These are phyloP conservation scores for Trypoxylon attenuatum DNA, from an alignment of 2,888 invertebrate genomes.

Conservation along the genomic window DNA sequence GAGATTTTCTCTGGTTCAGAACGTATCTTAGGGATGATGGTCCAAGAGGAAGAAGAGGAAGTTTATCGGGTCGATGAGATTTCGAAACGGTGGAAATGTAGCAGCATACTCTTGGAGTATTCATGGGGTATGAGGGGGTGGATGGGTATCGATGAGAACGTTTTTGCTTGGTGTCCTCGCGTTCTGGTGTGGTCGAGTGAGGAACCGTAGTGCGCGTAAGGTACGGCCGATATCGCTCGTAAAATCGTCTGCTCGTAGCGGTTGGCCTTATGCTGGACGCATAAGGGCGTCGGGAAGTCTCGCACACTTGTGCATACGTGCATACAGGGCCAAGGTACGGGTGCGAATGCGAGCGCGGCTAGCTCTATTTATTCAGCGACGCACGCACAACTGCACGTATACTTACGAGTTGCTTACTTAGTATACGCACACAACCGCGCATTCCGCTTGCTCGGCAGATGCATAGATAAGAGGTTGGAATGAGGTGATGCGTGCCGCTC, in stretches of 20 bases:
- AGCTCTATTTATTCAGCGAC: slow-evolving; percentile 21
- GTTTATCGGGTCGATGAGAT: too few relatives aligned
- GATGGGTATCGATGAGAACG: too few relatives aligned
- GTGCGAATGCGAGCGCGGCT: slow-evolving; percentile 5
- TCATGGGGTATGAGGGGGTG: too few relatives aligned
- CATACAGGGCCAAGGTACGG: slow-evolving; percentile 4
- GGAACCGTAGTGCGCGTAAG: slow-evolving; percentile 6
- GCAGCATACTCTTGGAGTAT: too few relatives aligned
- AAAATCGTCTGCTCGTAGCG: slow-evolving; percentile 47
- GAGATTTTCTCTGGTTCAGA: too few relatives aligned
- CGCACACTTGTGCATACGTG: slow-evolving; percentile 7
- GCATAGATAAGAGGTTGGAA: slow-evolving; percentile 66
- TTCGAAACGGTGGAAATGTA: too few relatives aligned
- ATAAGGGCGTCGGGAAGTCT: slow-evolving; percentile 34
- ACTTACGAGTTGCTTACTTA: too few relatives aligned
- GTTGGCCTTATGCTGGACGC: slow-evolving; percentile 45
- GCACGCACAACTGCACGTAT: slow-evolving; percentile 10
- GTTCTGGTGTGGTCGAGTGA: neutral
- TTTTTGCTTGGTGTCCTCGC: too few relatives aligned
- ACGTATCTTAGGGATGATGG: too few relatives aligned
- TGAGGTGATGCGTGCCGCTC: slow-evolving; percentile 58
- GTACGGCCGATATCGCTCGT: slow-evolving; percentile 32
- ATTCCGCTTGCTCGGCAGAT: slow-evolving; percentile 49
- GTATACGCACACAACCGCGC: slow-evolving; percentile 11
- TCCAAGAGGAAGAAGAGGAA: too few relatives aligned